These are phyloP conservation scores for Ernsta delagoae DNA, from an alignment of 2,888 invertebrate genomes.

Conservation along the genomic window DNA sequence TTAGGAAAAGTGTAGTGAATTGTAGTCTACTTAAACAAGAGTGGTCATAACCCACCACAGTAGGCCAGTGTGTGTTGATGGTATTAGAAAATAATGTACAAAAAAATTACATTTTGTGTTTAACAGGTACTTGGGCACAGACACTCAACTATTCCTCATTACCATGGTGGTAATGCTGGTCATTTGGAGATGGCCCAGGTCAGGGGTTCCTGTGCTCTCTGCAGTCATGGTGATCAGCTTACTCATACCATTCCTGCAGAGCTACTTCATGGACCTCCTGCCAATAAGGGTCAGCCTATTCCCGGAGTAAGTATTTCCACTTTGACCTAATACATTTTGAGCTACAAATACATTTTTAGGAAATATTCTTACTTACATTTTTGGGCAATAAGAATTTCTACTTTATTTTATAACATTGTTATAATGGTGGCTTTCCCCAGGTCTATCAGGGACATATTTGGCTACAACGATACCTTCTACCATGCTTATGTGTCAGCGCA, in stretches of 20 bases:
- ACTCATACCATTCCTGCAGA: conserved; percentile 75
- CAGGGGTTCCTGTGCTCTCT: conserved; percentile 65
- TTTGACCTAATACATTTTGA: too few relatives aligned
- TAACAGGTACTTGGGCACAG: conserved; percentile 76
- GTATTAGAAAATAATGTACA: too few relatives aligned
- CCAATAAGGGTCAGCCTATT: conserved; percentile 76
- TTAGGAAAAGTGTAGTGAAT: too few relatives aligned
- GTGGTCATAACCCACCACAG: too few relatives aligned
- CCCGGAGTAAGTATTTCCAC: conserved; percentile 69
- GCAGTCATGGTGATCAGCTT: conserved; percentile 70
- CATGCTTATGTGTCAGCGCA: conserved; percentile 80
- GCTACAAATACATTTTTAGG: too few relatives aligned
- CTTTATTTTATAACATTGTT: too few relatives aligned
- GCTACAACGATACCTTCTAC: conserved; percentile 78
- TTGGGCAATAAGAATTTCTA: too few relatives aligned
- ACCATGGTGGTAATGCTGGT: conserved; percentile 70
- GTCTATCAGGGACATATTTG: conserved; percentile 77
- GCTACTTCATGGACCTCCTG: conserved; percentile 75
- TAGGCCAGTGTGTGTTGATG: too few relatives aligned
- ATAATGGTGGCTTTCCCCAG: conserved; percentile 48
- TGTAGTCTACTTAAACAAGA: too few relatives aligned
- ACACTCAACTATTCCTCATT: conserved; percentile 76
- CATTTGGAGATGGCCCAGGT: conserved; percentile 77
- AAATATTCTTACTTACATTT: too few relatives aligned
- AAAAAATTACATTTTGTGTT: not conserved